Percentiles rank a stretch among this genome's conserved stretches.
phyloP scores from a whole-genome alignment of 2,113 vertebrate species.

The Centropristis striata region DNA sequence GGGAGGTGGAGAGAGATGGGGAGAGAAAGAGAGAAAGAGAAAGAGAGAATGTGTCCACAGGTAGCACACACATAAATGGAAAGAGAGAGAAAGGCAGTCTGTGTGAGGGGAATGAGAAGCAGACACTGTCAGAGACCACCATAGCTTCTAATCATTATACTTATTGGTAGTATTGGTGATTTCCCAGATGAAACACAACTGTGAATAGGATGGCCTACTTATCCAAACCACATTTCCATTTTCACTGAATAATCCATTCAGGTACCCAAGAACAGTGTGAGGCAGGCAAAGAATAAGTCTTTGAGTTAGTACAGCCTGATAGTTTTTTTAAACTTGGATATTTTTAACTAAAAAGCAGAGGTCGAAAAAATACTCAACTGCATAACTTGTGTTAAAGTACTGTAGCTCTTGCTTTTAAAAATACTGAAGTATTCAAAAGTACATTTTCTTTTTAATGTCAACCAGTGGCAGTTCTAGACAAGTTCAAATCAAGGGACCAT shows the following conservation, averaged over 20 bases:
- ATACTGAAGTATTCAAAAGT: no score
- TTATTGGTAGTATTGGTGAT: constrained; percentile 63
- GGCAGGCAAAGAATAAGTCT: constrained; percentile 16
- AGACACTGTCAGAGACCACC: constrained; percentile 36
- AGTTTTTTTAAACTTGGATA: constrained; percentile 27
- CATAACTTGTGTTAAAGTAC: no score
- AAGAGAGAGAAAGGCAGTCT: neutral
- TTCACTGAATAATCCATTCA: constrained; percentile 61
- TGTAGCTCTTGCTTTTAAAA: no score
- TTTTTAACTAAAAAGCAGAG: neutral
- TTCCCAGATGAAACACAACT: constrained; percentile 67
- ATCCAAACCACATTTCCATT: constrained; percentile 52
- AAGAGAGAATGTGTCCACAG: constrained; percentile 23
- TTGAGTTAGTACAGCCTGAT: constrained; percentile 1
- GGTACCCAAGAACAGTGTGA: constrained; percentile 14
- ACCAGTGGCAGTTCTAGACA: no score
- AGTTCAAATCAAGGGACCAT: no score
- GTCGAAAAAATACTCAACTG: no score
- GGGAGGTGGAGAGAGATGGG: neutral
- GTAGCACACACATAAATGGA: constrained; percentile 20
- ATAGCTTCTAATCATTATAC: constrained; percentile 56
- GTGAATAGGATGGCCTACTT: constrained; percentile 68
- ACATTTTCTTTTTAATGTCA: no score
- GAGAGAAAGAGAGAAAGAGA: neutral
- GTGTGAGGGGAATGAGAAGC: constrained; percentile 32